phyloP scores from a whole-genome alignment of 1,140 invertebrate genomes.

The Scaptomyza graminum region DNA sequence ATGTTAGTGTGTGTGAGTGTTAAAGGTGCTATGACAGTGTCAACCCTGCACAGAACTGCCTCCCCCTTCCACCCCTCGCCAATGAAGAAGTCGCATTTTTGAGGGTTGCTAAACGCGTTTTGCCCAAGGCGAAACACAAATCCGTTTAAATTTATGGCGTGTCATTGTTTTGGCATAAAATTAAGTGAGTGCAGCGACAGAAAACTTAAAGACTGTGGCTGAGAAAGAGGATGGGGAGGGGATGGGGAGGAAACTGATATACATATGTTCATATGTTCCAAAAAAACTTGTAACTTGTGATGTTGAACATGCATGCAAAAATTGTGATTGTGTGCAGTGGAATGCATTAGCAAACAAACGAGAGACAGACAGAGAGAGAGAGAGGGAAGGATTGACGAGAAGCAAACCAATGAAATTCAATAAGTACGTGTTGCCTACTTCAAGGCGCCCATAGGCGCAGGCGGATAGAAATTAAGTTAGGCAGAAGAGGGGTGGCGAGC shows the following conservation, averaged over 20 bases:
- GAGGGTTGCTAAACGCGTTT: conserved; percentile 41
- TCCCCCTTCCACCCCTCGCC: neutral
- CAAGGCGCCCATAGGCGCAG: neutral
- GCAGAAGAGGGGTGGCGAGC: neutral
- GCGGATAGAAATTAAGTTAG: too few species aligned
- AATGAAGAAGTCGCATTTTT: neutral
- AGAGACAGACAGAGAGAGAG: too few species aligned
- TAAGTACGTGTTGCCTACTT: conserved; percentile 60
- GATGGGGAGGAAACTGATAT: neutral
- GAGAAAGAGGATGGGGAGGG: neutral
- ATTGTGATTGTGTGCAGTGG: conserved; percentile 50
- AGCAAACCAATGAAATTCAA: conserved; percentile 72
- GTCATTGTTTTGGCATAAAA: conserved; percentile 82
- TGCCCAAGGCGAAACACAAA: conserved; percentile 66
- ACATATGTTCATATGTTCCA: too few species aligned
- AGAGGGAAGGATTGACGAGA: neutral
- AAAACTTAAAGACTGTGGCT: neutral
- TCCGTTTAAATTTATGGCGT: conserved; percentile 82
- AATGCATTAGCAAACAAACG: too few species aligned
- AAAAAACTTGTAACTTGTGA: conserved; percentile 40
- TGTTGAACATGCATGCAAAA: conserved; percentile 77
- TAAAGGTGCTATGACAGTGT: conserved; percentile 21
- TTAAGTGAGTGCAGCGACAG: conserved; percentile 69
- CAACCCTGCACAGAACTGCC: conserved; percentile 28
- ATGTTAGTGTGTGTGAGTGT: conserved; percentile 6